Evolutionary conservation across 2,113 vertebrate genomes (phyloP).

Genomic region (Sander lucioperca): DNA sequence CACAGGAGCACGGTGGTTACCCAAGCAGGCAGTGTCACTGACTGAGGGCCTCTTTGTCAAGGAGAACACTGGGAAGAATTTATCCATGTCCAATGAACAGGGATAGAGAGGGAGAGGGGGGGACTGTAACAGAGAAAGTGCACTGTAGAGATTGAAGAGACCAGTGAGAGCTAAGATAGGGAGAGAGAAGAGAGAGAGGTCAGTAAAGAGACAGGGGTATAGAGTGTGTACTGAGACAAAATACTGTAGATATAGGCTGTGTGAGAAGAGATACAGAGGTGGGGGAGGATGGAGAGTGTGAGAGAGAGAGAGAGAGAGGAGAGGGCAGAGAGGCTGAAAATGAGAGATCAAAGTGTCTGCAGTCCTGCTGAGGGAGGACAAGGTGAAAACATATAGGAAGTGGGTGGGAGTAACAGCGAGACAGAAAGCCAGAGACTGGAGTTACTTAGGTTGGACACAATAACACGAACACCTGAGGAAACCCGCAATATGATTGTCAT

Average conservation of each 20-base stretch:
- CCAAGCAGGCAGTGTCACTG: conserved; percentile 73
- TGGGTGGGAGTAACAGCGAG: conserved; percentile 11
- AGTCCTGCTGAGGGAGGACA: conserved; percentile 37
- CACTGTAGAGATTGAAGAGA: conserved; percentile 64
- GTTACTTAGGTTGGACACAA: background rate
- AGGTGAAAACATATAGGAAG: conserved; percentile 40
- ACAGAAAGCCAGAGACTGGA: conserved; percentile 3
- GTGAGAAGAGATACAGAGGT: conserved; percentile 39
- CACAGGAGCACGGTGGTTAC: conserved; percentile 65
- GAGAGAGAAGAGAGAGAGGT: conserved; percentile 59
- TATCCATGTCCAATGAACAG: conserved; percentile 67
- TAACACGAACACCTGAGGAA: conserved; percentile 22
- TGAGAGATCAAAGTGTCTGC: conserved; percentile 44
- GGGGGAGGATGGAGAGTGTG: conserved; percentile 4
- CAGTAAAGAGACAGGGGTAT: conserved; percentile 64
- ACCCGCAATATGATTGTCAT: background rate
- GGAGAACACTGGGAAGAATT: conserved; percentile 71
- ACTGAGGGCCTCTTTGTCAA: conserved; percentile 78
- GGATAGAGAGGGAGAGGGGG: background rate
- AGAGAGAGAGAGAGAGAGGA: conserved; percentile 14
- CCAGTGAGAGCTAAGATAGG: conserved; percentile 55
- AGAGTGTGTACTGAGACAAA: conserved; percentile 56
- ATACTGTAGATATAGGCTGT: conserved; percentile 45
- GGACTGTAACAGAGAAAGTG: conserved; percentile 47
- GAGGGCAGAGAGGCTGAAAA: conserved; percentile 36